Base-by-base conservation (phyloP, 2,113 vertebrate genomes). In the Myotis yumanensis region DNA sequence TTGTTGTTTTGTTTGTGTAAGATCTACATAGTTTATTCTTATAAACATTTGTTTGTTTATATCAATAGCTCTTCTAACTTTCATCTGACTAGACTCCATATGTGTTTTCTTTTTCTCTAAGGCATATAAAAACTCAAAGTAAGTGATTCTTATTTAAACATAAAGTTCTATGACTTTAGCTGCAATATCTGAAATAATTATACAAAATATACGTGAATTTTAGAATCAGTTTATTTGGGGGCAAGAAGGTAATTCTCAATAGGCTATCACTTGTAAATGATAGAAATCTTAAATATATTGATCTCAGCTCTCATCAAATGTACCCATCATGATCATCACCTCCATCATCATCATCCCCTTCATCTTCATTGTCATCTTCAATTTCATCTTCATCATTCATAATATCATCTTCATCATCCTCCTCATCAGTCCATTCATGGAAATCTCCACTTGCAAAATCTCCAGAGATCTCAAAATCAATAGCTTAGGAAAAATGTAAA, bases 401-500 rank as follows among this genome's bases (percentile, higher is more conserved):
- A 91, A 98, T 97, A 23, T 98, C 98, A 5, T 98, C 98, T 35
- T 98, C 98, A 0, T 98, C 98, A 52, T 98, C 98, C 73, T 99
- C 99, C 81, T 99, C 98, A 87, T 99, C 99, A 4, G 98, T 97
- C 98, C 99, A 98, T 77, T 99, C 98, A 83, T 92, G 98, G 12
- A 99, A 99, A 98, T 99, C 99, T 0, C 99, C 99, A 90, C 99
- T 99, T 80, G 99, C 99, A 90, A 99, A 99, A 98, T 99, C 99
- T 96, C 99, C 99, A 1, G 99, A 99, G 59, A 98, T 98, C 97
- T 99, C 99, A 97, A 99, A 84, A 94, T 99, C 98, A 0, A 98
- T 94, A 32, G 98, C 99, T 99, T 92, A 59, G 48, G 57, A 40
- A 94, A 91, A 90, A 97, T 96, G 40, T 35, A 82, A 93, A 40